Evolutionary conservation across 2,888 invertebrate genomes (phyloP), one percentile per base, ranked within the genome.

Genomic region (Drosophila dives): DNA sequence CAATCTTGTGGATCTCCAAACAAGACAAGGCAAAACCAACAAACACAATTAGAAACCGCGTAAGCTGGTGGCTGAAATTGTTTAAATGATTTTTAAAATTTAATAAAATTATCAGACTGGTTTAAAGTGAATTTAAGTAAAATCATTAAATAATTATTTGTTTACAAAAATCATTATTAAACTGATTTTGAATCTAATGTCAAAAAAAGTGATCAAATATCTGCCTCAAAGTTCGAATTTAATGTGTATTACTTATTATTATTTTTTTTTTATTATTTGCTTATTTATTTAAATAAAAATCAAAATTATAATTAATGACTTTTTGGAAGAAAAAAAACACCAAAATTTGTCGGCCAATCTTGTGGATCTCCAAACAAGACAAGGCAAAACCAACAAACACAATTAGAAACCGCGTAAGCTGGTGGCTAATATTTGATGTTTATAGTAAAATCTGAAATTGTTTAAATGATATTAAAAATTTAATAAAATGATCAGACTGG

Each of bases 291-390:
- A 17, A 32, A 32, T 50, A 17, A 29, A 50, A 50, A 67, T 45
- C n/a, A 33, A 53, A 51, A 51, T 29, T 15, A 23, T 15, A 38
- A 15, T n/a, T 20, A 86, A 86, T 89, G 85, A 80, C 51, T 36
- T 23, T 61, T 63, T 72, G 69, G 72, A 73, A n/a, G 80, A 77
- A 82, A 4, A 29, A 29, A 80, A 73, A 71, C 59, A 81, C 65
- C 72, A 70, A 74, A 78, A 86, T 78, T 68, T 64, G 68, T 78
- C 64, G 72, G 54, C 62, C 68, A 77, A 83, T 70, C 71, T 63
- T 72, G 63, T 77, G 34, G 66, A 62, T 66, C 64, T 71, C 23
- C 45, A 42, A 54, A 36, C 40, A 59, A 60, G 17, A 11, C 36
- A 34, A 32, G 23, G 20, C 42, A 45, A 34, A 20, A 12, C 54